phyloP scores from a whole-genome alignment of 2,888 invertebrate genomes.

The Heterodera filipjevi region DNA sequence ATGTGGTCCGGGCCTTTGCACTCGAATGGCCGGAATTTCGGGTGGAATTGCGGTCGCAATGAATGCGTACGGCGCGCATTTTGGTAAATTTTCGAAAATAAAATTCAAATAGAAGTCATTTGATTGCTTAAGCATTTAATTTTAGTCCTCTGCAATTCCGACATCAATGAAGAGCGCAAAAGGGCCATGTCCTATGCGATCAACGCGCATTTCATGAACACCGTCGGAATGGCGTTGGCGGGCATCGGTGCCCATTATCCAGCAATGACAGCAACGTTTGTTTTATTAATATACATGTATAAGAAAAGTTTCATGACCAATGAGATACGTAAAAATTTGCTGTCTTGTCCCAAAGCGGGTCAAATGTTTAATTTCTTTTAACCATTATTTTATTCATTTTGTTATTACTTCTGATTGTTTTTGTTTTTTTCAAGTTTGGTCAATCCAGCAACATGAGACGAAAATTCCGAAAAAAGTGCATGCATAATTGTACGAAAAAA shows the following conservation, averaged over 20 bases:
- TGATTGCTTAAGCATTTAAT: no score
- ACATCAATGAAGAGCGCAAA: constrained; percentile 22
- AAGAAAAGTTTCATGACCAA: neutral
- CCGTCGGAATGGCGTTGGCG: constrained; percentile 25
- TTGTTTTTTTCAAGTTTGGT: no score
- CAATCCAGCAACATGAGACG: no score
- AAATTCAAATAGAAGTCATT: neutral
- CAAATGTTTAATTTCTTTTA: no score
- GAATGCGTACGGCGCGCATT: constrained; percentile 30
- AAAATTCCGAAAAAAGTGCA: no score
- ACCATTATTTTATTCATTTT: no score
- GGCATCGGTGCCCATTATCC: constrained; percentile 18
- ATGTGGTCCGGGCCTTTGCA: constrained; percentile 12
- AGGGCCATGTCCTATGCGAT: constrained; percentile 27
- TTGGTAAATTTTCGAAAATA: constrained; percentile 15
- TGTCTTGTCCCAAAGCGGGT: no score
- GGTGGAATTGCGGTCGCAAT: constrained; percentile 28
- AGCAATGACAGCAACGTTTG: neutral
- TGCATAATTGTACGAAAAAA: no score
- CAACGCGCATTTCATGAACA: constrained; percentile 28
- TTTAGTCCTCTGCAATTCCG: constrained; percentile 13
- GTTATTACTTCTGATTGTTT: no score
- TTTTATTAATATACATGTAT: no score
- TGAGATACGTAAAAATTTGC: no score
- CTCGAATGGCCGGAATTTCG: constrained; percentile 28